phyloP scores from a whole-genome alignment of 2,113 vertebrate genomes.

The Menura novaehollandiae region DNA sequence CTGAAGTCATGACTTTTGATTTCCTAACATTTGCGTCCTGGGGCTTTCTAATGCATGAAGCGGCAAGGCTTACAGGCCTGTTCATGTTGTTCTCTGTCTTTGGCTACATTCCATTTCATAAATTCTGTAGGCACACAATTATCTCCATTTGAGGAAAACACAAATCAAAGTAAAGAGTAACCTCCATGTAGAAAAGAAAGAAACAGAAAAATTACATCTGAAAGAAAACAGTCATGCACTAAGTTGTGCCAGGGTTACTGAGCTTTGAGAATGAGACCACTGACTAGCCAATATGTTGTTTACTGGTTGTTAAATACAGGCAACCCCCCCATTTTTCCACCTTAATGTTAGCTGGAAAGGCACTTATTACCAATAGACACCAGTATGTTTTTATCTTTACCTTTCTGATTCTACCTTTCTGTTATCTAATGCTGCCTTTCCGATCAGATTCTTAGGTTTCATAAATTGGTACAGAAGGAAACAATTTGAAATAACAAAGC shows the following conservation, averaged over 20 bases:
- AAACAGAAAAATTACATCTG: neutral
- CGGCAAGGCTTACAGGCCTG: neutral
- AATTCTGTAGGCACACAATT: constrained; percentile 13
- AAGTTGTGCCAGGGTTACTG: neutral
- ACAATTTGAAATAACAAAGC: neutral
- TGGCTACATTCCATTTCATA: neutral
- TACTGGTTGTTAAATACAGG: neutral
- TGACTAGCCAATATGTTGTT: neutral
- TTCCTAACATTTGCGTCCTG: neutral
- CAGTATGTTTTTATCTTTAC: neutral
- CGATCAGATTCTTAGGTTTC: neutral
- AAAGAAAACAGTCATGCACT: neutral
- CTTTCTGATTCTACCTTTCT: neutral
- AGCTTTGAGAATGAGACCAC: neutral
- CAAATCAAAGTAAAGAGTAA: neutral
- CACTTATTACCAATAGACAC: neutral
- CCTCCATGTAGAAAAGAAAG: neutral
- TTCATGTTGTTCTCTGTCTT: neutral
- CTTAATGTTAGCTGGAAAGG: neutral
- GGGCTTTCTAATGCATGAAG: neutral
- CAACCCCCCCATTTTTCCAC: neutral
- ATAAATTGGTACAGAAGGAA: neutral
- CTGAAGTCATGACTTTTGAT: neutral
- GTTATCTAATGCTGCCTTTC: neutral
- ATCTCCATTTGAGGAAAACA: neutral